These are phyloP conservation scores for Thaumetopoea pityocampa DNA, from an alignment of 1,140 invertebrate species.

Conservation along the genomic window DNA sequence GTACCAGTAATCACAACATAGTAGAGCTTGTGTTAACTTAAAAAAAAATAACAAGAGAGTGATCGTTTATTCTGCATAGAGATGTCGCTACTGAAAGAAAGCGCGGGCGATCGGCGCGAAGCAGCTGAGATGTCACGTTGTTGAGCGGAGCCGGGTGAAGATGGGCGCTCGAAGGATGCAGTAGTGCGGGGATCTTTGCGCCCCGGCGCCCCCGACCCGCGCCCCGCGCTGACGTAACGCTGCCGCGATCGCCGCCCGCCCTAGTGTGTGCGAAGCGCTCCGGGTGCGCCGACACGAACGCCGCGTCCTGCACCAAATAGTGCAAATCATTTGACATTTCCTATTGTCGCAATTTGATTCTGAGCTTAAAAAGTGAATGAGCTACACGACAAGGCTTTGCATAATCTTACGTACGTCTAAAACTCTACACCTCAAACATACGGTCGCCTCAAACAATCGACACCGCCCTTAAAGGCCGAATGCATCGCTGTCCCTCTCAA, in stretches of 20 bases:
- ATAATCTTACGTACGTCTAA: slow-evolving; percentile 34
- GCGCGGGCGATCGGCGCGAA: slow-evolving; percentile 28
- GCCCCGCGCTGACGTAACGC: slow-evolving; percentile 72
- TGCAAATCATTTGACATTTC: slow-evolving; percentile 68
- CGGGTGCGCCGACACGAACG: slow-evolving; percentile 52
- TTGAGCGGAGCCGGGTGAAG: slow-evolving; percentile 49
- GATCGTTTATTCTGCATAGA: slow-evolving; percentile 23
- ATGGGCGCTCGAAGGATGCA: slow-evolving; percentile 61
- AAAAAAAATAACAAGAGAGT: slow-evolving; percentile 37
- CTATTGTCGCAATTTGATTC: slow-evolving; percentile 50
- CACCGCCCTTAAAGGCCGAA: slow-evolving; percentile 44
- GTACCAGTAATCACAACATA: too few relatives aligned
- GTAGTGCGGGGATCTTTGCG: slow-evolving; percentile 55
- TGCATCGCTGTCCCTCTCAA: slow-evolving; percentile 60
- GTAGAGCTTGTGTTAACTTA: slow-evolving; percentile 37
- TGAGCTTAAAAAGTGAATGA: slow-evolving; percentile 54
- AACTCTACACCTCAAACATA: slow-evolving; percentile 15
- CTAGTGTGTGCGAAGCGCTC: slow-evolving; percentile 71
- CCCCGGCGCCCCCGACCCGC: slow-evolving; percentile 45
- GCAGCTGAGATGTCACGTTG: slow-evolving; percentile 51
- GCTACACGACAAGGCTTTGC: slow-evolving; percentile 49
- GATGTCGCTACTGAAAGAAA: slow-evolving; percentile 10
- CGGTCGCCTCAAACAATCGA: slow-evolving; percentile 30
- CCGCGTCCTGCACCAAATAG: slow-evolving; percentile 47
- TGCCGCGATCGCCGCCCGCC: slow-evolving; percentile 61